Percentiles rank a stretch among this genome's conserved stretches.
Evolutionary conservation across 2,113 vertebrate species (phyloP).

Genomic region (Thryonomys swinderianus): DNA sequence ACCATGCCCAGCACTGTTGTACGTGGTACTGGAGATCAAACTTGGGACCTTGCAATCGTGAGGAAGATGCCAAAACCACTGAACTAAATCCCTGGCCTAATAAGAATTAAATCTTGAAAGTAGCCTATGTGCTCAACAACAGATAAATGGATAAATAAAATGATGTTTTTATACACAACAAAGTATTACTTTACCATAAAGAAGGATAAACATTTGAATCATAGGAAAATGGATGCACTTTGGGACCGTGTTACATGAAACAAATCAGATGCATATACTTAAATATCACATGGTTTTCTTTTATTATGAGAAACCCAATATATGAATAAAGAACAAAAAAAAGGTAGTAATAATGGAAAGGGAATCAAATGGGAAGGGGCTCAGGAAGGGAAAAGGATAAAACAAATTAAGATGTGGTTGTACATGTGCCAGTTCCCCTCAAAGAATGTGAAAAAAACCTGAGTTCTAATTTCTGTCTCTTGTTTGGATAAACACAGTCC

Average conservation of each 20-base stretch:
- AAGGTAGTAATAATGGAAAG: neutral
- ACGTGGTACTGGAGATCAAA: no score
- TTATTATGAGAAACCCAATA: neutral
- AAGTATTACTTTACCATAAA: neutral
- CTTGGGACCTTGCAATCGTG: no score
- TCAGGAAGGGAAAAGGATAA: neutral
- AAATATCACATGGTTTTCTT: neutral
- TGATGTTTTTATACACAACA: no score
- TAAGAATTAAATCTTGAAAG: no score
- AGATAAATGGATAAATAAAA: no score
- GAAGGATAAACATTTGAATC: neutral
- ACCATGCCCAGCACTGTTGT: no score
- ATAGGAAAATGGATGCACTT: neutral
- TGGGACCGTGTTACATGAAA: neutral
- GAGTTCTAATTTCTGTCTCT: neutral
- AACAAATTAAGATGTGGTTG: neutral
- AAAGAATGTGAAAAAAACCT: neutral
- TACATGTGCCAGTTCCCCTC: neutral
- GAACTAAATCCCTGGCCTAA: no score
- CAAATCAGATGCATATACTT: neutral
- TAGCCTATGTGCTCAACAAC: no score
- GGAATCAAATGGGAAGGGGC: neutral
- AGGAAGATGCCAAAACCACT: no score
- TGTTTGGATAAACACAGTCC: neutral
- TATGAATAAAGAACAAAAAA: neutral